phyloP scores from a whole-genome alignment of 2,888 invertebrate species.

The Sarcophaga subvicina region DNA sequence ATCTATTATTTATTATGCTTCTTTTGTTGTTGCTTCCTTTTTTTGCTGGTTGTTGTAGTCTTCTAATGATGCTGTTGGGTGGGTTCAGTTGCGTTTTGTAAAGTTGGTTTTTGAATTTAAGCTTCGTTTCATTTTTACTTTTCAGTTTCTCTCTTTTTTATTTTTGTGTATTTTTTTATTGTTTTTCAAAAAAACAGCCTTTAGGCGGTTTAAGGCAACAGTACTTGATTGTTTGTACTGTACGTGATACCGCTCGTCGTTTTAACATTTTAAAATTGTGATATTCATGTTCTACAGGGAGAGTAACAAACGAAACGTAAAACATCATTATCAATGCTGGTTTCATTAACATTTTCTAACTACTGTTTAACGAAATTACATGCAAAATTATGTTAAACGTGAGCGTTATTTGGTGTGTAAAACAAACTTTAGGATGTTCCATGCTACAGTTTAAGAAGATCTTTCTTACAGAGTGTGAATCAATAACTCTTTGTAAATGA shows the following conservation, averaged over 20 bases:
- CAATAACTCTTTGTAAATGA: too few relatives aligned
- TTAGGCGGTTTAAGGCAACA: slow-evolving; percentile 61
- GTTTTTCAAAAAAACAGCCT: slow-evolving; percentile 34
- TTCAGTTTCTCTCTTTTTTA: slow-evolving; percentile 30
- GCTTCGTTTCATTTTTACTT: slow-evolving; percentile 54
- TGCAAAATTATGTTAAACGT: background rate
- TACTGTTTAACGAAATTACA: background rate
- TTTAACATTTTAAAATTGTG: slow-evolving; percentile 39
- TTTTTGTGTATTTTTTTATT: slow-evolving; percentile 43
- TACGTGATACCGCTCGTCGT: slow-evolving; percentile 35
- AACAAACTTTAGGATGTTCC: background rate
- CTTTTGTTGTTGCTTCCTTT: background rate
- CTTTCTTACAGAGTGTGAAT: too few relatives aligned
- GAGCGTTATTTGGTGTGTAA: background rate
- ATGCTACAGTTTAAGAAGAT: background rate
- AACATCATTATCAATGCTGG: slow-evolving; percentile 37
- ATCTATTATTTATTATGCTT: background rate
- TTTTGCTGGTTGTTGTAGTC: slow-evolving; percentile 7
- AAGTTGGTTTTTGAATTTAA: slow-evolving; percentile 70
- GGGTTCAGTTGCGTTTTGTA: slow-evolving; percentile 68
- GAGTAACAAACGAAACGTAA: slow-evolving; percentile 39
- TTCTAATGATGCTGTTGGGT: slow-evolving; percentile 51
- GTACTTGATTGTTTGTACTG: slow-evolving; percentile 56
- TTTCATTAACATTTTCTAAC: slow-evolving; percentile 23
- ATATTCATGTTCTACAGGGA: slow-evolving; percentile 26